phyloP scores from a whole-genome alignment of 64 coral and sea anemone genomes.

The Exaiptasia diaphana region DNA sequence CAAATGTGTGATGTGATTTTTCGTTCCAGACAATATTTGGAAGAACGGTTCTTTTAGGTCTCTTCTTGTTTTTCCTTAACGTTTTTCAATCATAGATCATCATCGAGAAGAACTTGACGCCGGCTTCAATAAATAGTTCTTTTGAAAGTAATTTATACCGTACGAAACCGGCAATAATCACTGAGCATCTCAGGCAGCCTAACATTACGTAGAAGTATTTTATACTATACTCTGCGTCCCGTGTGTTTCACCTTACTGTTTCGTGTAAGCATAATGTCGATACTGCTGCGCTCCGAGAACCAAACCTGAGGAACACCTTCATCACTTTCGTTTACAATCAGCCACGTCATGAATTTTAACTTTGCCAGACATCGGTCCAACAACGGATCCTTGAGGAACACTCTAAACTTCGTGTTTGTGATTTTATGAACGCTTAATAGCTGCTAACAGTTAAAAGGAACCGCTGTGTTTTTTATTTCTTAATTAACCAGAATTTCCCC shows the following conservation, averaged over 20 bases:
- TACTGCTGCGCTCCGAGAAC: no score
- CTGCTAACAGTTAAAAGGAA: no score
- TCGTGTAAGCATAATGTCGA: no score
- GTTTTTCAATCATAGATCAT: conserved; percentile 55
- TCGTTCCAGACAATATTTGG: neutral
- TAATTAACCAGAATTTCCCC: no score
- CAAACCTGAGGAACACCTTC: no score
- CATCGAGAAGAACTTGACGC: conserved; percentile 37
- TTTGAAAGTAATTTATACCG: neutral
- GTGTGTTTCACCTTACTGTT: neutral
- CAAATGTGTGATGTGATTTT: neutral
- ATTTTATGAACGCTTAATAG: no score
- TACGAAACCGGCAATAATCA: neutral
- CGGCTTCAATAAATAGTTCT: neutral
- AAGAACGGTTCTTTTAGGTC: neutral
- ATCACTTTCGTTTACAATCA: no score
- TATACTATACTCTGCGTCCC: neutral
- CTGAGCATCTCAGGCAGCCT: neutral
- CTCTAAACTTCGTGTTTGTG: no score
- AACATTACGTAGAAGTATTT: neutral
- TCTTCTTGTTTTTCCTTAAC: conserved; percentile 31
- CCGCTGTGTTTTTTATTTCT: no score
- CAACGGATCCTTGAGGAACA: no score
- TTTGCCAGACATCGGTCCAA: no score
- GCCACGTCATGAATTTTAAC: no score